Base-by-base conservation (phyloP, 2,888 invertebrate species). In the Agrotis segetum region DNA sequence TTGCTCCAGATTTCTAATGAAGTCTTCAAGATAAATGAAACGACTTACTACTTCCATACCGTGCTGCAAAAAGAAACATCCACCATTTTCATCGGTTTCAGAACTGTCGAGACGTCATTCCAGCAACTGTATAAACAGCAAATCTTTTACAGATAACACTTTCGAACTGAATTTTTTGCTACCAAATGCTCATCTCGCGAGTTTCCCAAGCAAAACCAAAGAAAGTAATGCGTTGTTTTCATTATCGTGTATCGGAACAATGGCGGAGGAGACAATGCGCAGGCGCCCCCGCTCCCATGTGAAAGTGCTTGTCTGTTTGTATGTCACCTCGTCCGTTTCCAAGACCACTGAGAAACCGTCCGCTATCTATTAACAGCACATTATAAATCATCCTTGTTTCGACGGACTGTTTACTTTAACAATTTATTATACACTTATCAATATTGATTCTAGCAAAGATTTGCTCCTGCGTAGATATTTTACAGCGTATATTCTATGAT, bases 261-360 rank as follows among this genome's bases (percentile, higher is more conserved):
- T 86, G 81, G 67, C 52, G 67, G 60, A 70, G 56, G 76, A 84
- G 84, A 91, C 90, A 91, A 89, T 90, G 81, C 67, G 69, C 76
- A 82, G 63, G 69, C 73, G 79, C 65, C 76, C 67, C 74, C 71
- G 82, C 87, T 92, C 92, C 87, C 93, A 92, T 87, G 93, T 86
- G 93, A 93, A 93, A 93, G 93, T 92, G 89, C 81, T 79, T 78
- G 74, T 80, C 82, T 80, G 87, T 87, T 87, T 88, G 86, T 90
- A 71, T 86, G 87, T 87, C 87, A 87, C 79, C 78, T 83, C 79
- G 77, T 73, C 76, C 74, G 72, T 68, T 81, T 81, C 83, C 84
- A 83, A 85, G 81, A 77, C 61, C 64, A 65, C 79, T 84, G 85
- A 76, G 81, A 85, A 77, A 78, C 63, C 66, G 59, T 52, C 70